Conservation (phyloP, 2,888 invertebrate species). For the Eugnorisma glareosa region DNA sequence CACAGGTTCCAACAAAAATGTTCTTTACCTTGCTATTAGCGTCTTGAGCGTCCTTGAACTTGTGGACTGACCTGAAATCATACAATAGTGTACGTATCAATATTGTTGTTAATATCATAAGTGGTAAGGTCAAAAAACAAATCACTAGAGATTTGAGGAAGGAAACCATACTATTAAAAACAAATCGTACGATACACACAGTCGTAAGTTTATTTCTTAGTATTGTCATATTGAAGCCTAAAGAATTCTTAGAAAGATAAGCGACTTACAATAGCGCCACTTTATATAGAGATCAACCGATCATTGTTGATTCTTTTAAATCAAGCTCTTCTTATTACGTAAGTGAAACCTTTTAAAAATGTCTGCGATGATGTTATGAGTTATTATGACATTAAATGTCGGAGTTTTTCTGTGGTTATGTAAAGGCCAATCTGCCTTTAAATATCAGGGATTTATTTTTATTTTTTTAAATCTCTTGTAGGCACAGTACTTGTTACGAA, state of each 20-base stretch:
- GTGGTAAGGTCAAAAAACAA: neutral
- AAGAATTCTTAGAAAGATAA: conserved; percentile 50
- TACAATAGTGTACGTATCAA: neutral
- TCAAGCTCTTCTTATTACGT: neutral
- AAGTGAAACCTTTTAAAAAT: conserved; percentile 6
- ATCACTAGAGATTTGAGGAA: conserved; percentile 30
- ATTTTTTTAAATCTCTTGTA: neutral
- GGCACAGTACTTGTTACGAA: neutral
- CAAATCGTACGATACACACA: neutral
- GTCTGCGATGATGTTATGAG: neutral
- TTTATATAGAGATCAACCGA: neutral
- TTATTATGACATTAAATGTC: conserved; percentile 6
- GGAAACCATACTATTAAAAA: conserved; percentile 27
- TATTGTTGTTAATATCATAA: neutral
- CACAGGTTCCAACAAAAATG: no score
- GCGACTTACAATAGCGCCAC: conserved; percentile 19
- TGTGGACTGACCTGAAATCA: neutral
- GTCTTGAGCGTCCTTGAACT: no score
- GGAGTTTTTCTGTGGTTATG: neutral
- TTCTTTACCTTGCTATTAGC: no score
- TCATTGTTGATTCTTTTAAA: neutral
- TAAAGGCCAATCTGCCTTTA: neutral
- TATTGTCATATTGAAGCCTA: conserved; percentile 23
- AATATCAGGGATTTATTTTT: neutral
- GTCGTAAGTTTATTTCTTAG: conserved; percentile 27